phyloP scores from a whole-genome alignment of 2,797 vertebrate species.

The Lacerta viridis region DNA sequence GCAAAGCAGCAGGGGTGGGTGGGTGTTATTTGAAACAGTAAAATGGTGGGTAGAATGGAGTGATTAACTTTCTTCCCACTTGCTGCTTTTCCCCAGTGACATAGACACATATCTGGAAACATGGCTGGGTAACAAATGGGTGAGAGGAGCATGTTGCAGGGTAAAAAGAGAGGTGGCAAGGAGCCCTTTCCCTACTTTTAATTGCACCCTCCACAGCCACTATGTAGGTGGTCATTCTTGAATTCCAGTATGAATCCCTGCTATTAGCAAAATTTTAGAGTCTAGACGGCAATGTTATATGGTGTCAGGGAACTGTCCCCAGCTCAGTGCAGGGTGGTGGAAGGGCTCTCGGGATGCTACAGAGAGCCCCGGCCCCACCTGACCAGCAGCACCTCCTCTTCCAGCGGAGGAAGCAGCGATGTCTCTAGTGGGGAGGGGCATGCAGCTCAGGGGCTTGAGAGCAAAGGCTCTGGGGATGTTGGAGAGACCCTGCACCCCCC shows the following conservation, averaged over 20 bases:
- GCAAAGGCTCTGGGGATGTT: too few relatives aligned
- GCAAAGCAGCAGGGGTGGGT: not conserved
- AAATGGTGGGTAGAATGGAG: not conserved
- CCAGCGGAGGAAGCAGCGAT: too few relatives aligned
- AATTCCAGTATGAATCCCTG: not conserved
- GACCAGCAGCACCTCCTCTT: too few relatives aligned
- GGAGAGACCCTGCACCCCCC: too few relatives aligned
- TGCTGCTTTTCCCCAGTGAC: not conserved
- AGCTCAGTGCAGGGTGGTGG: too few relatives aligned
- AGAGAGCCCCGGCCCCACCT: too few relatives aligned
- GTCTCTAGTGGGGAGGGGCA: too few relatives aligned
- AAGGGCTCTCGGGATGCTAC: too few relatives aligned
- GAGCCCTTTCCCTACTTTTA: not conserved
- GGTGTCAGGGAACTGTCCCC: not conserved
- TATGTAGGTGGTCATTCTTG: not conserved
- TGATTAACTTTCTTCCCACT: not conserved
- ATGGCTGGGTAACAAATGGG: not conserved
- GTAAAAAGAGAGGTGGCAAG: not conserved
- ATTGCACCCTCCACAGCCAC: not conserved
- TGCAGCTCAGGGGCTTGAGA: too few relatives aligned
- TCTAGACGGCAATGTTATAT: not conserved
- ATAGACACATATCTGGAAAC: not conserved
- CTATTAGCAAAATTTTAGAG: not conserved
- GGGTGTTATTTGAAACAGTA: too few relatives aligned
- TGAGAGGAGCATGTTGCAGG: not conserved